Percentiles rank a stretch among this genome's conserved stretches.
phyloP scores from a whole-genome alignment of 2,113 vertebrate genomes.

The Raja brachyura region DNA sequence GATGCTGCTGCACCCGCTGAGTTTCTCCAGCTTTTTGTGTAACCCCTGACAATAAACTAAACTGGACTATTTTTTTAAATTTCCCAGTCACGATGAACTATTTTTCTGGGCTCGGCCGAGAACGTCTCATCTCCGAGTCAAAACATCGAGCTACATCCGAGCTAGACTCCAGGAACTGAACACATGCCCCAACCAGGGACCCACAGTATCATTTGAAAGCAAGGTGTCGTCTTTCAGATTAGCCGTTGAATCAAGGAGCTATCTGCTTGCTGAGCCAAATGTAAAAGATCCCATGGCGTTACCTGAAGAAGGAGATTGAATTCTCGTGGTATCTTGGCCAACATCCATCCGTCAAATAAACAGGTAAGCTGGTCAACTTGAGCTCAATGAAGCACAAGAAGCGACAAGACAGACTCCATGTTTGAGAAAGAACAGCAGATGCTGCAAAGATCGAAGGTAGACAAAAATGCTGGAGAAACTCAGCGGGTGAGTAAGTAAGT shows the following conservation, averaged over 20 bases:
- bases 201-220: background rate
- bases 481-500: no score
- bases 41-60: no score
- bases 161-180: background rate
- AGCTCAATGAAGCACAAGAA: background rate
- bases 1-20: no score
- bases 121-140: background rate
- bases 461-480: no score
- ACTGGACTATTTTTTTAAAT: background rate
- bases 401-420: no score
- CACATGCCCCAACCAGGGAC: background rate
- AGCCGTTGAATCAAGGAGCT: background rate
- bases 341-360: background rate
- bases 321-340: background rate
- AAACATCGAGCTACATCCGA: background rate
- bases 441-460: no score
- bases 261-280: background rate
- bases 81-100: background rate
- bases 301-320: background rate
- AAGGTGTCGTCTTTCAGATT: background rate
- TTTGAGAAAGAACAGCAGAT: no score
- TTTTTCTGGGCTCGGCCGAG: background rate
- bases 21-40: no score
- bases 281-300: background rate
- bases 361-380: background rate